Conservation (phyloP, 2,113 vertebrate genomes). For the Xenus cinereus region DNA sequence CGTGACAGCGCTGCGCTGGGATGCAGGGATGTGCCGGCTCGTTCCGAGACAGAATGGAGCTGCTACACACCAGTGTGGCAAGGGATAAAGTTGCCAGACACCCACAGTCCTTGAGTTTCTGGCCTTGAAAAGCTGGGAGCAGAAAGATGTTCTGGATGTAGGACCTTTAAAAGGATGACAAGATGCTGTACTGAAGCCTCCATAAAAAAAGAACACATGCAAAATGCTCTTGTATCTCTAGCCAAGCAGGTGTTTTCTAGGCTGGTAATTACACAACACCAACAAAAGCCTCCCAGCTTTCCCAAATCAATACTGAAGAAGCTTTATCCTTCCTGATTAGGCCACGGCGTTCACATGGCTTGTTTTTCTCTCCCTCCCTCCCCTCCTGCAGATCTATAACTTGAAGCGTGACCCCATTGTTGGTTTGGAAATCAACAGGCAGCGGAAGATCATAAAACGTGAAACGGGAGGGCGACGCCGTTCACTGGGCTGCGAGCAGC, state of each 20-base stretch:
- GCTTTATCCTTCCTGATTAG: background rate
- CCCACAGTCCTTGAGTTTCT: background rate
- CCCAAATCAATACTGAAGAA: background rate
- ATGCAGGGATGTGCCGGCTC: rapidly evolving
- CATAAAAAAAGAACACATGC: background rate
- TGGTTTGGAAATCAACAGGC: background rate
- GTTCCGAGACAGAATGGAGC: background rate
- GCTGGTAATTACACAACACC: background rate
- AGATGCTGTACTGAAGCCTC: background rate
- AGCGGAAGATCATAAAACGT: background rate
- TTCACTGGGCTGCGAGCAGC: background rate
- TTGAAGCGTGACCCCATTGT: background rate
- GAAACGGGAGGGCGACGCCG: background rate
- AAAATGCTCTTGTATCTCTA: background rate
- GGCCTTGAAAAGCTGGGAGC: background rate
- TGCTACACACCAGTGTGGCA: background rate
- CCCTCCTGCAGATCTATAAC: constrained; percentile 10
- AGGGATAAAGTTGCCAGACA: background rate
- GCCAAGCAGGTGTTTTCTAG: background rate
- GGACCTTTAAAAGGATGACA: background rate
- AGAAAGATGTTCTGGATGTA: background rate
- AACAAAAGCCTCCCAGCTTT: constrained; percentile 28
- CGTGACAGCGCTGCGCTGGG: background rate
- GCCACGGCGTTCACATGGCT: background rate
- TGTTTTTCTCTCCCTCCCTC: background rate